Conservation (phyloP, 2,797 vertebrate species). For the Acanthopagrus latus region DNA sequence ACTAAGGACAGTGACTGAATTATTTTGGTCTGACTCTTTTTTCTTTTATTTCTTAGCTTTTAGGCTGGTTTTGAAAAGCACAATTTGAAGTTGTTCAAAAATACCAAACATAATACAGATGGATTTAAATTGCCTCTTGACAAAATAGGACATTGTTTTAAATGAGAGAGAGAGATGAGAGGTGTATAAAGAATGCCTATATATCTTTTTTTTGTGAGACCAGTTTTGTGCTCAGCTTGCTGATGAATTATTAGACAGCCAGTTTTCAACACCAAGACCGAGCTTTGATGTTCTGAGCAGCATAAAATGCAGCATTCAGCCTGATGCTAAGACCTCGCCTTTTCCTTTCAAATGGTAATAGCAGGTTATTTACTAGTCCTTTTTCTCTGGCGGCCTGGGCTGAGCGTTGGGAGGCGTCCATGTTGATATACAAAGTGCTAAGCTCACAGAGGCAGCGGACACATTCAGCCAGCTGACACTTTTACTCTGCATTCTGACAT, state of each 20-base stretch:
- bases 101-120: background rate
- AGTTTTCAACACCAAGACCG: background rate
- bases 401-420: conserved; percentile 8
- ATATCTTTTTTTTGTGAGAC: background rate
- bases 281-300: conserved; percentile 34
- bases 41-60: background rate
- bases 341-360: conserved; percentile 53
- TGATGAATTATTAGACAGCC: background rate
- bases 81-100: background rate
- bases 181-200: too few species aligned
- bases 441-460: conserved; percentile 6
- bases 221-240: background rate
- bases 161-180: too few species aligned
- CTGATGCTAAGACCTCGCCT: conserved; percentile 14
- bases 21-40: too few species aligned
- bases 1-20: too few species aligned
- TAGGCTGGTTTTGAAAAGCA: background rate
- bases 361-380: conserved; percentile 20
- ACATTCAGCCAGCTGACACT: background rate
- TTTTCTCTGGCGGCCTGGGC: conserved; percentile 1
- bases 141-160: background rate
- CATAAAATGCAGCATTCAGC: conserved; percentile 13
- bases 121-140: background rate
- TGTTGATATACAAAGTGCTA: conserved; percentile 24
- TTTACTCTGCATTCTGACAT: background rate